Evolutionary conservation across 2,113 vertebrate species (phyloP), one percentile per base, ranked within the genome.

Genomic region (Kryptolebias marmoratus): DNA sequence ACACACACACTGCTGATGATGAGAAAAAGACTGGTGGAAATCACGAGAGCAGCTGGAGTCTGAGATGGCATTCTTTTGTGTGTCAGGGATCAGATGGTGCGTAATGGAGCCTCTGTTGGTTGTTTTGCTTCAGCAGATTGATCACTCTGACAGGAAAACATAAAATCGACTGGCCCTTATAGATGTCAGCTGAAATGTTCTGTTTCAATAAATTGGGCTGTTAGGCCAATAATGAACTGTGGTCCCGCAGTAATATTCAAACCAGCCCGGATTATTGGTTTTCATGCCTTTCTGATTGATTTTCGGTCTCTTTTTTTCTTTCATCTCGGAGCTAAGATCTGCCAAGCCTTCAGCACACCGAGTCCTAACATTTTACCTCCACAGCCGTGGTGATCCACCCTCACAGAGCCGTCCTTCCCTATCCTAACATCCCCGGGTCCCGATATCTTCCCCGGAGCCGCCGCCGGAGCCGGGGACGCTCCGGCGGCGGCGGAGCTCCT

Each of bases 401-500:
- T 82, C 81, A 97, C 94, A 53, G 94, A 81, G 1, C 97, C 97
- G 83, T 98, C 96, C 82, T 78, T 95, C 80, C 93, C 93, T 56
- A 98, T 91, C 67, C 91, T 85, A 62, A 98, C 93, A 64, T 95
- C 93, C n/a, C 82, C 89, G 16, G 95, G 92, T 61, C 93, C 91
- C 18, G 85, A 87, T 16, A 93, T 85, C 72, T 73, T 90, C 22
- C 47, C 72, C 45, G 70, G 48, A 7, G 49, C 45, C 2, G 64
- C 63, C 14, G 73, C 27, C 15, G 71, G 60, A 12, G 73, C n/a
- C 15, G 73, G 49, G 3, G 91, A 76, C 49, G 78, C 53, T 52
- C 78, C 82, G 31, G 52, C 3, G 62, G 71, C 55, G 62, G 90
- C 67, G 64, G 90, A 76, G 77, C 84, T 70, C 28, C 87, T 81